Evolutionary conservation across 2,113 vertebrate species (phyloP), one percentile per base, ranked within the genome.

Genomic region (Acrocephalus kingi): DNA sequence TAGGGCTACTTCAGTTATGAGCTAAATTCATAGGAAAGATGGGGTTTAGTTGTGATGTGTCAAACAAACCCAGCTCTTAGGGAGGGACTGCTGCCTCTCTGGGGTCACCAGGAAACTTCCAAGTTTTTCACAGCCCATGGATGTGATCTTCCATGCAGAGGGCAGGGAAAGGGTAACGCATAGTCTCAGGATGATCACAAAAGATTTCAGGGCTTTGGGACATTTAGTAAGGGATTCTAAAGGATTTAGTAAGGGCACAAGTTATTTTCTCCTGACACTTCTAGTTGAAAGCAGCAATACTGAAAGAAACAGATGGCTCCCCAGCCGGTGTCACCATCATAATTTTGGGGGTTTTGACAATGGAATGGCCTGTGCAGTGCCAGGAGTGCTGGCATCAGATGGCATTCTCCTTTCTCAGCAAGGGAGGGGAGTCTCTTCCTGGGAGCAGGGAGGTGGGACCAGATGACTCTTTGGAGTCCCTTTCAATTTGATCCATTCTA

Each of bases 1-100:
- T 99, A 84, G 95, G 98, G 97, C 41, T 78, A 3, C 28, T 45
- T 55, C 5, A 7, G 0, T n/a, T 5, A 7, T 3, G 2, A n/a
- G 6, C 15, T 37, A 15, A 20, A 20, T 72, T 43, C 7, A 3
- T 9, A 24, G 35, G 10, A 54, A 31, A 54, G 7, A 33, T 15
- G 22, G n/a, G 28, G 0, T 52, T 35, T 8, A 11, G 27, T 19
- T 19, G 7, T 33, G 30, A n/a, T n/a, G 10, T 28, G 18, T 45
- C 43, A 16, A 33, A 58, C 19, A 18, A 41, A 23, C 28, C 24
- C n/a, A 13, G 7, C 11, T 28, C 43, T 27, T 13, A 33, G 17
- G n/a, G 41, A 56, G 27, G 2, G n/a, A 2, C 18, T 55, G 22
- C 41, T 64, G 81, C 49, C 41, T 48, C 28, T 14, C 25, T 46